Evolutionary conservation across 2,797 vertebrate genomes (phyloP).

Genomic region (Agapornis canus): DNA sequence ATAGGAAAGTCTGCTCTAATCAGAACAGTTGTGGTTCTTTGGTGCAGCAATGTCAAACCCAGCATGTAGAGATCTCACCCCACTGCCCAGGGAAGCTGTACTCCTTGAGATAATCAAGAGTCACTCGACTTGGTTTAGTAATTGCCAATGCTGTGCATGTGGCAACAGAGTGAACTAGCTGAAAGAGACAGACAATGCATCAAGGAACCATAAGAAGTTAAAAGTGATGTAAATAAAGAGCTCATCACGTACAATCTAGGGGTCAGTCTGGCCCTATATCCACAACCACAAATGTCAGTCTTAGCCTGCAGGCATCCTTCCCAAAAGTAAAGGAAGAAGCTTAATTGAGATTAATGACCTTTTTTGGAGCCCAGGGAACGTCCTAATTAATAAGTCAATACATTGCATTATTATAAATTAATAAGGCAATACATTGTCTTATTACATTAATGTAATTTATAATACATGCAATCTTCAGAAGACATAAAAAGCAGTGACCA

Average conservation of each 20-base stretch:
- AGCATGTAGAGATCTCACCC: background rate
- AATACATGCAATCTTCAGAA: background rate
- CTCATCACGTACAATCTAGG: background rate
- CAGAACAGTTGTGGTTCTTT: background rate
- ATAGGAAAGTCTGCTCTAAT: background rate
- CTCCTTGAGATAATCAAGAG: background rate
- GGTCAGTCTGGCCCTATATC: background rate
- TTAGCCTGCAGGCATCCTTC: background rate
- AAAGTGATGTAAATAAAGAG: background rate
- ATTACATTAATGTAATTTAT: background rate
- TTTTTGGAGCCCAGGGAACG: background rate
- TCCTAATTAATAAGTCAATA: background rate
- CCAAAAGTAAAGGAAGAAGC: background rate
- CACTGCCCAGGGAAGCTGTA: background rate
- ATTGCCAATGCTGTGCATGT: rapidly evolving
- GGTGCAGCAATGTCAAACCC: background rate
- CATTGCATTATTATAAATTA: background rate
- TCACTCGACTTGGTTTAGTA: background rate
- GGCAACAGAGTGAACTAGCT: background rate
- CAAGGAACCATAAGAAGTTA: background rate
- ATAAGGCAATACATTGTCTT: background rate
- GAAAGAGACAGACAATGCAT: background rate
- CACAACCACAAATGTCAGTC: background rate
- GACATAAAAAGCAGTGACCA: background rate
- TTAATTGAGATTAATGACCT: background rate